These are phyloP conservation scores for Palloptera scutellata DNA, from an alignment of 2,888 invertebrate genomes.

Conservation along the genomic window DNA sequence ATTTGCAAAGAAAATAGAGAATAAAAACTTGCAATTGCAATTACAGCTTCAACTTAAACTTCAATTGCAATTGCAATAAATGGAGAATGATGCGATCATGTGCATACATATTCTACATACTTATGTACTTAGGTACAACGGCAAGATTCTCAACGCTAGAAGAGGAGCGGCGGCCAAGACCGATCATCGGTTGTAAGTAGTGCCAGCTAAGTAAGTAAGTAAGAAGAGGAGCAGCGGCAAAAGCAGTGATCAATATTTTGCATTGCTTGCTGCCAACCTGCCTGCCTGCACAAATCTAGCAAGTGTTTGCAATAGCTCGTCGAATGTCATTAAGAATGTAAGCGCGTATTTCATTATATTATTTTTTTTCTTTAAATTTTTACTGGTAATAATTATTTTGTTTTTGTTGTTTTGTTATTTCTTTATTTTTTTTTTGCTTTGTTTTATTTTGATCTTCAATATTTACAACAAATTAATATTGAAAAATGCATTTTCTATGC, in stretches of 20 bases:
- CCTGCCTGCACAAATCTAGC: background rate
- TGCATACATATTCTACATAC: background rate
- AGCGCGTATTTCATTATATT: background rate
- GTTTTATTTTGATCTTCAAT: conserved; percentile 3
- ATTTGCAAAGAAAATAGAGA: too few relatives aligned
- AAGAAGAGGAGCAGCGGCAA: too few relatives aligned
- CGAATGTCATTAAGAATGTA: too few relatives aligned
- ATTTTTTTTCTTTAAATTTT: background rate
- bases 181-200: background rate
- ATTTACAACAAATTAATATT: conserved; percentile 16
- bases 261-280: background rate
- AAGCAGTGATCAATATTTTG: too few relatives aligned
- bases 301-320: background rate
- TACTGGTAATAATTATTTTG: background rate
- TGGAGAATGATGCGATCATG: conserved; percentile 1
- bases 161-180: background rate
- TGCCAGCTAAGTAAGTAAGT: background rate
- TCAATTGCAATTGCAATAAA: background rate
- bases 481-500: conserved; percentile 52
- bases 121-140: too few relatives aligned
- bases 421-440: conserved; percentile 13
- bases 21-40: too few relatives aligned
- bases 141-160: background rate
- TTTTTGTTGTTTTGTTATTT: conserved; percentile 9
- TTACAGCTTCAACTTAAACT: too few relatives aligned